Evolutionary conservation across 2,113 vertebrate species (phyloP), one percentile per base, ranked within the genome.

Genomic region (Hippocampus mohnikei): DNA sequence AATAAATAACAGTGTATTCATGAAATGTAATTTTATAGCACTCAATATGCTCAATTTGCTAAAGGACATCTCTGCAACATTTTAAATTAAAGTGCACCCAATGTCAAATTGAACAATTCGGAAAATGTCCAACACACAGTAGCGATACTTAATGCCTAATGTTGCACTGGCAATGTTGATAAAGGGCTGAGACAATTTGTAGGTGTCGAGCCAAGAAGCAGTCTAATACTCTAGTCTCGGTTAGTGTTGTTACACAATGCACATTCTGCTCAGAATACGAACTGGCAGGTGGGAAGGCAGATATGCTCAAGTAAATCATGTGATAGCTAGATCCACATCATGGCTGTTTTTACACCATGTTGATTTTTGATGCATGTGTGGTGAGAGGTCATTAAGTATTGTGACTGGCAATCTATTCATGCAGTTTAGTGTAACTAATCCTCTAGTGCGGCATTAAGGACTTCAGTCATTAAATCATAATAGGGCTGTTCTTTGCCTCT

Each of bases 381-480:
- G 94, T 95, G 92, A 94, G 92, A 94, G 91, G 92, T 93, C 90
- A 79, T 89, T 83, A 82, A 78, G 88, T 89, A 87, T 84, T 92
- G 92, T 92, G 91, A 91, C 89, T 53, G 76, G 88, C 92, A 95
- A 97, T 92, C 91, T 88, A 91, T 85, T 84, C 90, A 88, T 84
- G 92, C 94, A 90, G 88, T 50, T 3, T 44, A 13, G 2, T 78
- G 95, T 92, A 95, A 95, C 93, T 80, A 87, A 86, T 88, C 88
- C 90, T 79, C 63, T 37, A 42, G 77, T 63, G 80, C 90, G 93
- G 92, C 93, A 88, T 91, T 93, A 88, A 91, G 89, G 74, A 89
- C 91, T 90, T 82, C 92, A 93, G 95, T 96, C 90, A 96, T 96
- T 95, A 95, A 97, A 95, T 96, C 84, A 96, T 96, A 88, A 84